phyloP scores from a whole-genome alignment of 1,140 invertebrate species.

The Aphis gossypii region DNA sequence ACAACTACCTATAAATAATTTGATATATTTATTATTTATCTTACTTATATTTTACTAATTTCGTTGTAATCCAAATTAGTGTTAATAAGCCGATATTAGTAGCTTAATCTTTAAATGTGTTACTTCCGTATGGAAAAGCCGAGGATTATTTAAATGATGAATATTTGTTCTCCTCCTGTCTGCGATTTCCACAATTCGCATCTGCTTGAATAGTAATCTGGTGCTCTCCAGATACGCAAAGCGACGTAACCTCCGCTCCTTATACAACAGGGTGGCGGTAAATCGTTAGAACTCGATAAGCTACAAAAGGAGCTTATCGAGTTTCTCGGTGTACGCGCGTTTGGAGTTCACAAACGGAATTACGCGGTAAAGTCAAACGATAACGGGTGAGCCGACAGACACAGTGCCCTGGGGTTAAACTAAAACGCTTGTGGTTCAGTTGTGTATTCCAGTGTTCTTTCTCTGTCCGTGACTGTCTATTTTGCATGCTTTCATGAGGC shows the following conservation, averaged over 20 bases:
- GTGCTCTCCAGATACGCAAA: constrained; percentile 42
- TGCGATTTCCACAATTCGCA: constrained; percentile 24
- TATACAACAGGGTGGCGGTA: not conserved
- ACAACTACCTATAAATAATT: not conserved
- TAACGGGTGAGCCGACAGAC: constrained; percentile 46
- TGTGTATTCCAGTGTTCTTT: not conserved
- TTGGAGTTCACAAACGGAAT: constrained; percentile 39
- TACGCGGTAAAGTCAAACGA: constrained; percentile 53
- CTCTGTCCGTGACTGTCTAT: not conserved
- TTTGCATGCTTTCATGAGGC: not conserved
- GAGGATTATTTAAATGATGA: constrained; percentile 41
- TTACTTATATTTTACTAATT: not conserved
- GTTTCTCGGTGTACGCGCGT: constrained; percentile 31
- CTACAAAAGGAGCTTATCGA: constrained; percentile 50
- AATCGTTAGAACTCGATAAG: constrained; percentile 54
- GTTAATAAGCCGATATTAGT: not conserved
- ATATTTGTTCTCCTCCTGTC: constrained; percentile 26
- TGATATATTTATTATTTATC: not conserved
- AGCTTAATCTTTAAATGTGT: not conserved
- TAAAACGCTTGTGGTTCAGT: constrained; percentile 33
- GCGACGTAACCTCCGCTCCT: not conserved
- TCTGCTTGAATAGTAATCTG: constrained; percentile 38
- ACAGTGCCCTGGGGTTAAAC: not conserved
- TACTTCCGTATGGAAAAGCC: not conserved
- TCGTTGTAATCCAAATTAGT: not conserved